Evolutionary conservation across 2,113 vertebrate species (phyloP).

Genomic region (Ploceus nigricollis): DNA sequence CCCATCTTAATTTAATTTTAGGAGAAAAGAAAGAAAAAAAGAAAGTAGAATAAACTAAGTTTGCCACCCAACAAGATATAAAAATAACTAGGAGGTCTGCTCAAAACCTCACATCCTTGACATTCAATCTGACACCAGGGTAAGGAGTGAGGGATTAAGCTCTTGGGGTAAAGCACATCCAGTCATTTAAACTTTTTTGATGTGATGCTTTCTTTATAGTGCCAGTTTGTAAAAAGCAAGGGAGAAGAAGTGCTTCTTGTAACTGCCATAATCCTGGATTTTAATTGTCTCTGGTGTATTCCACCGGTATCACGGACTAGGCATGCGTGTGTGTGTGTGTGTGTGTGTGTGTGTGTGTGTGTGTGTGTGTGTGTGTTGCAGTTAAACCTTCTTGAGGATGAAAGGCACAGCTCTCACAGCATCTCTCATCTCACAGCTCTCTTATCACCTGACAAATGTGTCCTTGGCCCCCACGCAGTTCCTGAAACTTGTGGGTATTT

Average conservation of each 20-base stretch:
- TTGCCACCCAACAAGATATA: background rate
- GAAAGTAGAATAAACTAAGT: background rate
- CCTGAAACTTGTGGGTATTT: background rate
- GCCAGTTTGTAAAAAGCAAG: background rate
- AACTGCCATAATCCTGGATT: background rate
- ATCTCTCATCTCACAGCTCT: background rate
- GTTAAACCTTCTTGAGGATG: background rate
- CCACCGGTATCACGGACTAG: background rate
- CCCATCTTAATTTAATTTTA: background rate
- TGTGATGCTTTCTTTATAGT: background rate
- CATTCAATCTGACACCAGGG: background rate
- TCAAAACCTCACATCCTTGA: background rate
- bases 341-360: background rate
- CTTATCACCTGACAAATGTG: background rate
- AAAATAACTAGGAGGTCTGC: background rate
- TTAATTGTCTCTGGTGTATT: background rate
- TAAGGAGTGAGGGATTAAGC: background rate
- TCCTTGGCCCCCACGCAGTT: background rate
- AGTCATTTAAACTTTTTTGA: background rate
- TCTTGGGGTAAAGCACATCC: background rate
- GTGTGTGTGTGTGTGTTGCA: background rate
- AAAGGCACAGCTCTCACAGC: background rate
- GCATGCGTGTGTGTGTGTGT: background rate
- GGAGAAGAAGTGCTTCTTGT: background rate
- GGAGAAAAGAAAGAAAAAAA: background rate